Evolutionary conservation across 1,140 invertebrate species (phyloP).

Genomic region (Sesamia nonagrioides): DNA sequence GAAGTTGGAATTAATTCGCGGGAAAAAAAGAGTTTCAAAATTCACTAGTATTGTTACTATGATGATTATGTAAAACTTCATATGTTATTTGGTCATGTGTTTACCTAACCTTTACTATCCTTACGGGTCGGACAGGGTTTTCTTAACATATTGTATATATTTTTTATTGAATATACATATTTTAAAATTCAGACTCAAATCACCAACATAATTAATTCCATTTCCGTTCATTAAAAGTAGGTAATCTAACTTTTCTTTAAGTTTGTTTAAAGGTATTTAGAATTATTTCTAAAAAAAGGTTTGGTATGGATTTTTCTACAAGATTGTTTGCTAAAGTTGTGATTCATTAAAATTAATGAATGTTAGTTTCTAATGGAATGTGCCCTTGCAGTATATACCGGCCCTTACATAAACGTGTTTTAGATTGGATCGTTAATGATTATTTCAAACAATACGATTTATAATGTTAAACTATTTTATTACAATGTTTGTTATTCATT

Average conservation of each 20-base stretch:
- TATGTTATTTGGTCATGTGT: too few species aligned
- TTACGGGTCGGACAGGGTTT: too few species aligned
- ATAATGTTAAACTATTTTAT: slow-evolving; percentile 29
- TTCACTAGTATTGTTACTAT: too few species aligned
- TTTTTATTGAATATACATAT: too few species aligned
- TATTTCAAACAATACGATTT: slow-evolving; percentile 46
- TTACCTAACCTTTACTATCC: too few species aligned
- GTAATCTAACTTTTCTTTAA: neutral
- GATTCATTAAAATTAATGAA: neutral
- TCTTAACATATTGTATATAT: too few species aligned
- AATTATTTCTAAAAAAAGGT: neutral
- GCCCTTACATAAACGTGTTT: slow-evolving; percentile 22
- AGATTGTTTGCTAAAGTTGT: neutral
- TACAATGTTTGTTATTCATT: slow-evolving; percentile 43
- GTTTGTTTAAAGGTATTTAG: neutral
- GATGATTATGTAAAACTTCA: too few species aligned
- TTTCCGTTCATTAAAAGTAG: slow-evolving; percentile 25
- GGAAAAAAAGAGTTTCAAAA: too few species aligned
- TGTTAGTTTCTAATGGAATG: slow-evolving; percentile 8
- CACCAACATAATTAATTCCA: neutral
- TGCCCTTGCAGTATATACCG: neutral
- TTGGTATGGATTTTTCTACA: neutral
- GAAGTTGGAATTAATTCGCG: too few species aligned
- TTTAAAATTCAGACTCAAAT: slow-evolving; percentile 8
- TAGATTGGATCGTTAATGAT: slow-evolving; percentile 26